A percentile compares a stretch with the other conserved stretches of the same genome.
These are phyloP conservation scores for Himalopsyche japonica DNA, from an alignment of 2,888 invertebrate species.

Conservation along the genomic window DNA sequence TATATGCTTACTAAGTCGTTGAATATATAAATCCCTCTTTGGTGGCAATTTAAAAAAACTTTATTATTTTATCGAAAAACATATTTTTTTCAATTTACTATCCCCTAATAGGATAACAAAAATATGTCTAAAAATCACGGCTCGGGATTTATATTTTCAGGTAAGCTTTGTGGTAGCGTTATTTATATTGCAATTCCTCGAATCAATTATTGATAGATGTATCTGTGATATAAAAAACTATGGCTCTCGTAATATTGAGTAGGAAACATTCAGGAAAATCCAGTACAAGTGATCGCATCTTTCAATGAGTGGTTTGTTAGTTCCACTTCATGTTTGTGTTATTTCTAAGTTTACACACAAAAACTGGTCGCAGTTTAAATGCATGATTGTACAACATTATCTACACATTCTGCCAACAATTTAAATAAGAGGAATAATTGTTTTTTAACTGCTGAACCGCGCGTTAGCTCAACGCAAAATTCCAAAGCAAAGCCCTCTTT, in stretches of 20 bases:
- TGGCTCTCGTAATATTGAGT: background rate
- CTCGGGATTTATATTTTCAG: too few relatives aligned
- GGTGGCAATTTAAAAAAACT: too few relatives aligned
- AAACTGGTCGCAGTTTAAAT: background rate
- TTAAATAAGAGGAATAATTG: background rate
- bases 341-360: background rate
- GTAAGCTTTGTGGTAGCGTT: too few relatives aligned
- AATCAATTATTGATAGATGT: background rate
- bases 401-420: background rate
- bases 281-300: background rate
- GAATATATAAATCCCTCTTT: too few relatives aligned
- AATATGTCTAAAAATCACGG: too few relatives aligned
- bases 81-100: too few relatives aligned
- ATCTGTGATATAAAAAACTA: background rate
- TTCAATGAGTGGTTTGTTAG: background rate
- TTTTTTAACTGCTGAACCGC: background rate
- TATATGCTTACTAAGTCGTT: too few relatives aligned
- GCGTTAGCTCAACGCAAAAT: background rate
- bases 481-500: background rate
- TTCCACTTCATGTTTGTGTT: background rate
- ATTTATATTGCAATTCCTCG: too few relatives aligned
- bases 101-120: too few relatives aligned
- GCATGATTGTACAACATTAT: background rate
- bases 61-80: too few relatives aligned
- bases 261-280: background rate